These are phyloP conservation scores for Elysia chlorotica DNA, from an alignment of 1,140 invertebrate genomes.

Conservation along the genomic window DNA sequence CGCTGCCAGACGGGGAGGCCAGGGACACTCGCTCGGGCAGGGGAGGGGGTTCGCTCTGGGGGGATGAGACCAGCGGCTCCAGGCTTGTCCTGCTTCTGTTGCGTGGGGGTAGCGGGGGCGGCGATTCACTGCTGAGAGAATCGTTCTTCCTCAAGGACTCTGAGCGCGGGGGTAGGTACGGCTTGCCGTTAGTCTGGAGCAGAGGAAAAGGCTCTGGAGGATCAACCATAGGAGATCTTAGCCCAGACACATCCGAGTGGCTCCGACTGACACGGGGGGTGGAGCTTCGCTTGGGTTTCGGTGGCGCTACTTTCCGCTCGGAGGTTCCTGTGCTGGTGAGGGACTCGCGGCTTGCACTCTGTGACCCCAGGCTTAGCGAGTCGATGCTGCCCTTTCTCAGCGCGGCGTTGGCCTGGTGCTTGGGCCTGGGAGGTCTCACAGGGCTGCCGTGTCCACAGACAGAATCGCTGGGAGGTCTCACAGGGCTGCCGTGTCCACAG, in stretches of 20 bases:
- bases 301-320: constrained; percentile 31
- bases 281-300: constrained; percentile 40
- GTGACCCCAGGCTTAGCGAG: constrained; percentile 9
- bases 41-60: too few relatives aligned
- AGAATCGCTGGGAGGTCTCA: too few relatives aligned
- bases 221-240: constrained; percentile 20
- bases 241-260: constrained; percentile 35
- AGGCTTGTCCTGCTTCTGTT: constrained; percentile 26
- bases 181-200: constrained; percentile 17
- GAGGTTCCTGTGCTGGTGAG: constrained; percentile 4
- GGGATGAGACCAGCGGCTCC: too few relatives aligned
- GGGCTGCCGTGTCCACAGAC: constrained; percentile 19
- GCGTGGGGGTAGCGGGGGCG: constrained; percentile 30
- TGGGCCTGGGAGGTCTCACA: constrained; percentile 34
- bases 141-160: constrained; percentile 23
- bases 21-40: neutral
- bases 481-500: neutral
- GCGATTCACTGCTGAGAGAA: neutral
- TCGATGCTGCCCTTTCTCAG: constrained; percentile 1
- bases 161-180: constrained; percentile 27
- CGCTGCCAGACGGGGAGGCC: neutral
- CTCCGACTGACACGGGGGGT: constrained; percentile 24
- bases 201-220: neutral
- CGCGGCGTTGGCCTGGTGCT: constrained; percentile 26
- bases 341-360: constrained; percentile 21